Conservation (phyloP, 2,797 vertebrate species). For the Bovichtus diacanthus region DNA sequence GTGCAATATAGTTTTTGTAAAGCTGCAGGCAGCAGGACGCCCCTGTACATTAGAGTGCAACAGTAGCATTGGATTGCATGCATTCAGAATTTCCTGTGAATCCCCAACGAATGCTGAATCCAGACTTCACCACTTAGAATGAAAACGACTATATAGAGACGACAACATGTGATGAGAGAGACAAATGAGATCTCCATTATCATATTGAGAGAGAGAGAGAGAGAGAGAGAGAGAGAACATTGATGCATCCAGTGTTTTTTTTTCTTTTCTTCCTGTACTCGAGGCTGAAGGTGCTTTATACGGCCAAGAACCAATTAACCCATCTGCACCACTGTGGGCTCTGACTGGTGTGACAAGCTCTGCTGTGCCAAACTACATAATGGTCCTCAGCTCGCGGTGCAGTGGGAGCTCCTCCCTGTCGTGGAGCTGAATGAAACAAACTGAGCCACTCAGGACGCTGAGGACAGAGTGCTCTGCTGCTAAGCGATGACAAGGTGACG, state of each 20-base stretch:
- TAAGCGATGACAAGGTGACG: constrained; percentile 36
- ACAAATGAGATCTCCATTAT: too few relatives aligned
- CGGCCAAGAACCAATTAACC: constrained; percentile 73
- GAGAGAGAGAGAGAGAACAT: neutral
- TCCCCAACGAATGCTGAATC: neutral
- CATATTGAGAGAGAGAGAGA: neutral
- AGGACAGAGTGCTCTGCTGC: constrained; percentile 23
- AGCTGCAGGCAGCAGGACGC: neutral
- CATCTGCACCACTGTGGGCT: constrained; percentile 37
- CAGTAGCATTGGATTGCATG: neutral
- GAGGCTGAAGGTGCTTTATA: constrained; percentile 40
- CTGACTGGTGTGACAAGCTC: constrained; percentile 51
- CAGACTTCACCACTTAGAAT: neutral
- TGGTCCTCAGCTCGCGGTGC: constrained; percentile 39
- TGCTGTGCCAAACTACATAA: constrained; percentile 53
- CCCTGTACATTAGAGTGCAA: neutral
- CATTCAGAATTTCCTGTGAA: neutral
- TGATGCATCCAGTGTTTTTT: neutral
- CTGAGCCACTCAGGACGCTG: constrained; percentile 23
- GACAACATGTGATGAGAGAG: too few relatives aligned
- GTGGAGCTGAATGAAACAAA: constrained; percentile 36
- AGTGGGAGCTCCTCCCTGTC: constrained; percentile 44
- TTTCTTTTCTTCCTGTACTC: neutral
- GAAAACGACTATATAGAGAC: too few relatives aligned
- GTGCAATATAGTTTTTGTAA: neutral